phyloP scores from a whole-genome alignment of 2,797 vertebrate species.

The Urosaurus nigricauda region DNA sequence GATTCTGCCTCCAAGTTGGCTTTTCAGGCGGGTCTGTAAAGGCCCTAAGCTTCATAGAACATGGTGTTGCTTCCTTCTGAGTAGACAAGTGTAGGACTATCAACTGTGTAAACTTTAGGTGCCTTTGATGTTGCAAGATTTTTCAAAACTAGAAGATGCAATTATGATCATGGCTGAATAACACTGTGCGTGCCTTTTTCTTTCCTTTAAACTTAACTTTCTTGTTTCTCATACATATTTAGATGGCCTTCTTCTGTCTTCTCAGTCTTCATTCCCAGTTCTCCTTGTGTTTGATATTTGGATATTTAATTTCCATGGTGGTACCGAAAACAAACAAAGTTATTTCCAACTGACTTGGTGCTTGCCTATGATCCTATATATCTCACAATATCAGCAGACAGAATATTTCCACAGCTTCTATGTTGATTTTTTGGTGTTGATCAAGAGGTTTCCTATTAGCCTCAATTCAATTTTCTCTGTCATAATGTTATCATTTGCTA shows the following conservation, averaged over 20 bases:
- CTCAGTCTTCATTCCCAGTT: neutral
- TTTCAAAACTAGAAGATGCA: neutral
- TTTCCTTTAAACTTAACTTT: neutral
- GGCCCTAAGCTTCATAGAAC: neutral
- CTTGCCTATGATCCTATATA: neutral
- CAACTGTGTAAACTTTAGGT: neutral
- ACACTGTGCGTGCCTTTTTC: neutral
- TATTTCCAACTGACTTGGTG: neutral
- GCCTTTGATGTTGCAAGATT: neutral
- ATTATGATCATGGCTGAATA: neutral
- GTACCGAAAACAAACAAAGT: neutral
- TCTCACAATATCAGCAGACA: neutral
- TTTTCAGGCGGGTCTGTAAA: too few species aligned
- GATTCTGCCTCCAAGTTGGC: too few species aligned
- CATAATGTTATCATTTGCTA: constrained; percentile 23
- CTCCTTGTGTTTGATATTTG: neutral
- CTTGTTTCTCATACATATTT: neutral
- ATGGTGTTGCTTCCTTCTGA: neutral
- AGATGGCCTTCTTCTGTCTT: neutral
- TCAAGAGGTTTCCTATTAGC: constrained; percentile 41
- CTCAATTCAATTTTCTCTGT: constrained; percentile 45
- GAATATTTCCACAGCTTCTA: neutral
- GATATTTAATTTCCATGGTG: neutral
- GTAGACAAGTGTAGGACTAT: neutral
- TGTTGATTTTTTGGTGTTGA: constrained; percentile 5